A percentile compares a stretch with the other conserved stretches of the same genome.
These are phyloP conservation scores for Chondrilla cf. caribensis DNA, from an alignment of 37 sponge, comb jelly and placozoan genomes.

Conservation along the genomic window DNA sequence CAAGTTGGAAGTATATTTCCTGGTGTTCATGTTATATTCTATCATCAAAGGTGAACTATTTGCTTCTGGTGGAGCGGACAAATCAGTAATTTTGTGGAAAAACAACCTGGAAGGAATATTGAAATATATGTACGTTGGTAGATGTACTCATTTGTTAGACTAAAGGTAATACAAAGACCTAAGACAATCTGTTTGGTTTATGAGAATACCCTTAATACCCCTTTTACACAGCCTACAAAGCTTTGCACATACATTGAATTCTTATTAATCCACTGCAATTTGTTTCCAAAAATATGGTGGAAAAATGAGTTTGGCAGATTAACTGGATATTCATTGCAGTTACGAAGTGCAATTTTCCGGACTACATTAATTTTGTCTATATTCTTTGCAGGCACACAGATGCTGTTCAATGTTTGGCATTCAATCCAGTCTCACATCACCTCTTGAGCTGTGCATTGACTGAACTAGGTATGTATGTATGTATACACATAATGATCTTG, in stretches of 20 bases:
- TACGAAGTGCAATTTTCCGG: no score
- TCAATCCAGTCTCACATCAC: conserved; percentile 82
- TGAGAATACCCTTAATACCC: background rate
- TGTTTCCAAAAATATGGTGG: no score
- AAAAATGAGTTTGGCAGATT: no score
- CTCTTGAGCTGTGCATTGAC: conserved; percentile 77
- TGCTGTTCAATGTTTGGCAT: conserved; percentile 79
- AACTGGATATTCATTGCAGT: no score
- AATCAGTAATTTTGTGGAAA: conserved; percentile 88
- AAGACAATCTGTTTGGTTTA: no score
- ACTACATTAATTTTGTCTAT: background rate
- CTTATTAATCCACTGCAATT: no score
- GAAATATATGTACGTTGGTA: conserved; percentile 63
- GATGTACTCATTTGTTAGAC: no score
- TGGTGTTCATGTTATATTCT: background rate
- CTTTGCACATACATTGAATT: background rate
- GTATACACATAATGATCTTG: background rate
- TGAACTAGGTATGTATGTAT: conserved; percentile 71
- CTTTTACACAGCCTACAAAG: no score
- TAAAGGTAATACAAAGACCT: no score
- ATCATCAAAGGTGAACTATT: conserved; percentile 36
- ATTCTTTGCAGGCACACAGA: conserved; percentile 62
- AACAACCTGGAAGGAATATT: conserved; percentile 69
- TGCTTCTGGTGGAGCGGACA: conserved; percentile 93
- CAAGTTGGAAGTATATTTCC: background rate